A percentile compares a stretch with the other conserved stretches of the same genome.
Evolutionary conservation across 2,888 invertebrate genomes (phyloP).

Genomic region (Taenaris catops): DNA sequence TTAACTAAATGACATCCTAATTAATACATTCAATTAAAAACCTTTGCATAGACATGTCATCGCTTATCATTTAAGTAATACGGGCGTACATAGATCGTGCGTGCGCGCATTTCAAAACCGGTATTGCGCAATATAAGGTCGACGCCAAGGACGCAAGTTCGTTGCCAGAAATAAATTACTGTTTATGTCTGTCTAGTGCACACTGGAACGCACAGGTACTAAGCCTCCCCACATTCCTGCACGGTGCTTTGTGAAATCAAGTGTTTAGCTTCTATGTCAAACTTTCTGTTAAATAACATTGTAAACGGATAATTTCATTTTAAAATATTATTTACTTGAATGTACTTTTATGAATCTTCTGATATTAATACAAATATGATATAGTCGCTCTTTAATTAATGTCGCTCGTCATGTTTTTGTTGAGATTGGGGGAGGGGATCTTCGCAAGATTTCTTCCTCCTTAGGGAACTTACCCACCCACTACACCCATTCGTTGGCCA

Average conservation of each 20-base stretch:
- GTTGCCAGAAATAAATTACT: conserved; percentile 75
- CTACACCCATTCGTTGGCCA: no score
- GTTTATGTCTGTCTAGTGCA: conserved; percentile 72
- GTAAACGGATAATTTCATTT: no score
- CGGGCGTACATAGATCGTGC: conserved; percentile 40
- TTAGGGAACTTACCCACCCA: no score
- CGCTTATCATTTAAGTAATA: conserved; percentile 28
- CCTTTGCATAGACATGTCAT: conserved; percentile 24
- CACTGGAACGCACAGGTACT: conserved; percentile 25
- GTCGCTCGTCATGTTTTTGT: no score
- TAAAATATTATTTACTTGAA: no score
- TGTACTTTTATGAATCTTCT: no score
- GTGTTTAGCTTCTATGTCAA: neutral
- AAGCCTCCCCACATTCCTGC: conserved; percentile 10
- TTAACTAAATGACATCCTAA: conserved; percentile 14
- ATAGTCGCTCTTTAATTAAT: no score
- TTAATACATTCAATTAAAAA: conserved; percentile 15
- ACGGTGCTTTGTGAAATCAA: neutral
- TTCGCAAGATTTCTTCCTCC: no score
- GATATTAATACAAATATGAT: no score
- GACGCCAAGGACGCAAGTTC: conserved; percentile 74
- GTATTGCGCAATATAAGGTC: conserved; percentile 79
- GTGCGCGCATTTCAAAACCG: conserved; percentile 66
- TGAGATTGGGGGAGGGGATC: no score
- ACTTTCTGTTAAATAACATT: neutral